Conservation (phyloP, 2,797 vertebrate species). For the Lacerta viridis region DNA sequence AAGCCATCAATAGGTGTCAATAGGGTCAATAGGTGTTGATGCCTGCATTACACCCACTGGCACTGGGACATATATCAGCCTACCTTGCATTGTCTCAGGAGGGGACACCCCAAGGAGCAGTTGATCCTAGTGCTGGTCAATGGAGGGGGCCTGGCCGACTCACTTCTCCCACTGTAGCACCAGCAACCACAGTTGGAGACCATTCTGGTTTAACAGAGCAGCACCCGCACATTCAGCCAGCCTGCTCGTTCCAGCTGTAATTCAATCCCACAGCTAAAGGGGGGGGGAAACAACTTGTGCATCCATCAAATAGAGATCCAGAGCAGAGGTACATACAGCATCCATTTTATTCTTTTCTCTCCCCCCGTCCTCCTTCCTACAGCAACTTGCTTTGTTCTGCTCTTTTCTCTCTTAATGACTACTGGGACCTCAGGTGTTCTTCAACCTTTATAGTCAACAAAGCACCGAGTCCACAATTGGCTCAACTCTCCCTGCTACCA, state of each 20-base stretch:
- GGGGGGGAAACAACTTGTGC: neutral
- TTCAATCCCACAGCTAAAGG: neutral
- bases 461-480: conserved; percentile 43
- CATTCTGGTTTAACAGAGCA: neutral
- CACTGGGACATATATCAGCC: too few species aligned
- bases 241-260: rapidly evolving
- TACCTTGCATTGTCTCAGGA: neutral
- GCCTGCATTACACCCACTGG: neutral
- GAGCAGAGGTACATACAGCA: conserved; percentile 20
- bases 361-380: neutral
- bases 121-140: neutral
- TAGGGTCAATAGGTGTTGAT: too few species aligned
- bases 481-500: conserved; percentile 22
- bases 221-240: neutral
- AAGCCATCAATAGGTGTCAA: too few species aligned
- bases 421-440: conserved; percentile 62
- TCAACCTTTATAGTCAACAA: conserved; percentile 67
- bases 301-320: neutral
- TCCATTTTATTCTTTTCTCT: neutral
- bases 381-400: conserved; percentile 49
- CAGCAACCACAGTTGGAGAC: neutral
- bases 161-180: neutral
- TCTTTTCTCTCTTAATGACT: conserved; percentile 54
- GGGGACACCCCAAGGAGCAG: neutral
- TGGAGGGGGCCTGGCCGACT: neutral